These are phyloP conservation scores for Caenorhabditis imperialis DNA, from an alignment of 2,888 invertebrate species.

Conservation along the genomic window DNA sequence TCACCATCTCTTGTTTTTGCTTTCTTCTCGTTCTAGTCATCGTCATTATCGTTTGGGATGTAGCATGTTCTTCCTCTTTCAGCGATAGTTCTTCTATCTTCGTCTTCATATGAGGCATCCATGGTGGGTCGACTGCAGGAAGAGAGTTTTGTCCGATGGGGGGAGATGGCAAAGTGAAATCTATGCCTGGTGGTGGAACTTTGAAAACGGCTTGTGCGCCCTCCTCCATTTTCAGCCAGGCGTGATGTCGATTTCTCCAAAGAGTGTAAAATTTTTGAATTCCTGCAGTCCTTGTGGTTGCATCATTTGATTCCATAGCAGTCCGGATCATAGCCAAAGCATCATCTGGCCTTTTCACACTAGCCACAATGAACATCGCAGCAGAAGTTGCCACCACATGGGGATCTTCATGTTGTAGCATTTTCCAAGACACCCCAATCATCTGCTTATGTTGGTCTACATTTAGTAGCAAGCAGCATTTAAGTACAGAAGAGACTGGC, in stretches of 20 bases:
- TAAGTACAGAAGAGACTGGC: slow-evolving; percentile 88
- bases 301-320: slow-evolving; percentile 88
- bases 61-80: slow-evolving; percentile 88
- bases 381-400: slow-evolving; percentile 83
- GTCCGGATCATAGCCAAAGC: slow-evolving; percentile 91
- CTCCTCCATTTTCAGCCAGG: slow-evolving; percentile 99
- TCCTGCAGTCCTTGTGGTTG: slow-evolving; percentile 87
- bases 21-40: slow-evolving; percentile 98
- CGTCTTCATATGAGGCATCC: slow-evolving; percentile 97
- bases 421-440: slow-evolving; percentile 93
- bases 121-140: slow-evolving; percentile 89
- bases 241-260: slow-evolving; percentile 97
- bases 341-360: slow-evolving; percentile 91
- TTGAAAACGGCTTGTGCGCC: slow-evolving; percentile 95
- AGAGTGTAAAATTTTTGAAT: slow-evolving; percentile 89
- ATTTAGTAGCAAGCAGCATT: slow-evolving; percentile 90
- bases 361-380: slow-evolving; percentile 91
- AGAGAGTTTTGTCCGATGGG: slow-evolving; percentile 90
- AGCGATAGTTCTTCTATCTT: slow-evolving; percentile 99
- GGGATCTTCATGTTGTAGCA: slow-evolving; percentile 90
- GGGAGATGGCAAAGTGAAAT: slow-evolving; percentile 97
- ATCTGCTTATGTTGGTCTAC: slow-evolving; percentile 82
- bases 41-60: slow-evolving; percentile 84
- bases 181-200: slow-evolving; percentile 96
- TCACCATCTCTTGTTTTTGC: slow-evolving; percentile 97